These are phyloP conservation scores for Emberiza fucata DNA, from an alignment of 2,113 vertebrate species.

Conservation along the genomic window DNA sequence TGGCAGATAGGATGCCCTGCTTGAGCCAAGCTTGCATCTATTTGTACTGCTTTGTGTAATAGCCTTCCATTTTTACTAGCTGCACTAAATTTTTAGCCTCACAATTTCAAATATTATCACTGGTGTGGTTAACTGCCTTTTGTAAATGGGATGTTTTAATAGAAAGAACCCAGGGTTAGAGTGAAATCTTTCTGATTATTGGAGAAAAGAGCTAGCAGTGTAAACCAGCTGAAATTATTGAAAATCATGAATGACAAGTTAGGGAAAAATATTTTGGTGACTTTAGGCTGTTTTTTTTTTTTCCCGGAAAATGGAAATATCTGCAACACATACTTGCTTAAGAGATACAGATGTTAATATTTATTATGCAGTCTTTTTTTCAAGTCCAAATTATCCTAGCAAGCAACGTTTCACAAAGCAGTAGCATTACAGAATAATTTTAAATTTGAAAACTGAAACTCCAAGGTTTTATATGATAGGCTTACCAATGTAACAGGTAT, in stretches of 20 bases:
- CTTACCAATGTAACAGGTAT: not conserved
- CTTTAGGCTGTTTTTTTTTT: not conserved
- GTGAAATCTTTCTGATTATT: not conserved
- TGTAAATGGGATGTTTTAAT: not conserved
- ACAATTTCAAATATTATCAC: not conserved
- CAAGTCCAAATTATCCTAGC: constrained; percentile 2
- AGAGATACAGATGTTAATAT: not conserved
- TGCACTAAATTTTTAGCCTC: not conserved
- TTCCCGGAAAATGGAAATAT: not conserved
- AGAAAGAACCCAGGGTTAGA: not conserved
- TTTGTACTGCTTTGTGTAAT: not conserved
- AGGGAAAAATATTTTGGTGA: not conserved
- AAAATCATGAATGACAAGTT: not conserved
- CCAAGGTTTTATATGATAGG: not conserved
- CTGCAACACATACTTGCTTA: not conserved
- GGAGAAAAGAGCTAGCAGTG: not conserved
- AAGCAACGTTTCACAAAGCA: constrained; percentile 1
- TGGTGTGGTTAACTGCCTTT: not conserved
- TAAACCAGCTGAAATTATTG: not conserved
- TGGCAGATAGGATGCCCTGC: not conserved
- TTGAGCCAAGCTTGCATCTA: not conserved
- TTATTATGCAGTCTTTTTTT: constrained; percentile 2
- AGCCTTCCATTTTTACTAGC: not conserved
- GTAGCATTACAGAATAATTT: not conserved
- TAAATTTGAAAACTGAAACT: not conserved